These are phyloP conservation scores for Sander lucioperca DNA, from an alignment of 2,113 vertebrate species.

Conservation along the genomic window DNA sequence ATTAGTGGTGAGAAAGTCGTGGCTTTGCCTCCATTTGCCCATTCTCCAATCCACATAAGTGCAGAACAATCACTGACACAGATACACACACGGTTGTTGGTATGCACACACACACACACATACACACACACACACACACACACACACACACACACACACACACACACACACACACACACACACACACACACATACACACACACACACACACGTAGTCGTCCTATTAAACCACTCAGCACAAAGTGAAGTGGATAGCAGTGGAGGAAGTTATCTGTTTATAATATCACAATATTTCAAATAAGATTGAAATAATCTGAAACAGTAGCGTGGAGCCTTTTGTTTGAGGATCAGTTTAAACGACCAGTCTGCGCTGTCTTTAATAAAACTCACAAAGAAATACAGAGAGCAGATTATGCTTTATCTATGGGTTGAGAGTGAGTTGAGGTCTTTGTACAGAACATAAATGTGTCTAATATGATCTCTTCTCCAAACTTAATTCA, in stretches of 20 bases:
- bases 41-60: conserved; percentile 39
- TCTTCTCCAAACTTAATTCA: background rate
- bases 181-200: background rate
- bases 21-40: conserved; percentile 35
- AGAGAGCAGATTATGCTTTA: background rate
- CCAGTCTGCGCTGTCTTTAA: background rate
- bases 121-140: background rate
- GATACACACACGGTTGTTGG: background rate
- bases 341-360: conserved; percentile 25
- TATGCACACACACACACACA: background rate
- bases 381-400: background rate
- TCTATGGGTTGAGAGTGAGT: background rate
- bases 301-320: conserved; percentile 9
- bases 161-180: conserved; percentile 2
- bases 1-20: conserved; percentile 33
- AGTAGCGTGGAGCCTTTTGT: conserved; percentile 6
- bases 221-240: conserved; percentile 19
- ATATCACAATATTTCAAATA: conserved; percentile 5
- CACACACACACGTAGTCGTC: background rate
- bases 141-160: background rate
- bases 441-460: background rate
- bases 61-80: conserved; percentile 10
- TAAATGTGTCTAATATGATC: background rate
- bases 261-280: conserved; percentile 9
- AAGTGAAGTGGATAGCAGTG: conserved; percentile 11